phyloP scores from a whole-genome alignment of 2,888 invertebrate species.

The Aelia acuminata region DNA sequence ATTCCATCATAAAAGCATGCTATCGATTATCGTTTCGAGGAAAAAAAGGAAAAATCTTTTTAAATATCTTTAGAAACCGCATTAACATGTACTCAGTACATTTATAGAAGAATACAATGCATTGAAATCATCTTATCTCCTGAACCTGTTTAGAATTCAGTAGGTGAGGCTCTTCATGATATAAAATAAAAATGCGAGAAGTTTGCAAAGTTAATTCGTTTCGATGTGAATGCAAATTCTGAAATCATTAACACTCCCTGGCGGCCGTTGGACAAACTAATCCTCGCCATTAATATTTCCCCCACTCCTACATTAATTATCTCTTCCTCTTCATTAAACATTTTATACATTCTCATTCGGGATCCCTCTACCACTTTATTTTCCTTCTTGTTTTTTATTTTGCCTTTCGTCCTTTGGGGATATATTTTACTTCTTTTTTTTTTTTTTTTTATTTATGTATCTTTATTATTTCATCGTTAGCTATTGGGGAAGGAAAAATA shows the following conservation, averaged over 20 bases:
- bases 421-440: slow-evolving; percentile 5
- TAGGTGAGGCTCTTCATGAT: not conserved
- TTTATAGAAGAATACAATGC: too few species aligned
- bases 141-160: not conserved
- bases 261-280: slow-evolving; percentile 7
- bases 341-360: not conserved
- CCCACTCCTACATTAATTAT: slow-evolving; percentile 23
- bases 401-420: not conserved
- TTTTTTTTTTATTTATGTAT: not conserved
- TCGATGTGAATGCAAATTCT: not conserved
- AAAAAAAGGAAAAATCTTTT: too few species aligned
- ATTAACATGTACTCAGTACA: too few species aligned
- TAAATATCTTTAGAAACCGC: too few species aligned
- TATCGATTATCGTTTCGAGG: too few species aligned
- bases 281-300: slow-evolving; percentile 17
- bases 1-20: too few species aligned
- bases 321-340: slow-evolving; percentile 32
- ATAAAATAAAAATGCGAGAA: not conserved
- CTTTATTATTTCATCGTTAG: slow-evolving; percentile 38
- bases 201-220: slow-evolving; percentile 9
- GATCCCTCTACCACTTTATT: not conserved
- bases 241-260: slow-evolving; percentile 40
- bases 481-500: not conserved
- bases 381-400: slow-evolving; percentile 3
- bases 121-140: not conserved